These are phyloP conservation scores for Drosophila barbarae DNA, from an alignment of 2,888 invertebrate species.

Conservation along the genomic window DNA sequence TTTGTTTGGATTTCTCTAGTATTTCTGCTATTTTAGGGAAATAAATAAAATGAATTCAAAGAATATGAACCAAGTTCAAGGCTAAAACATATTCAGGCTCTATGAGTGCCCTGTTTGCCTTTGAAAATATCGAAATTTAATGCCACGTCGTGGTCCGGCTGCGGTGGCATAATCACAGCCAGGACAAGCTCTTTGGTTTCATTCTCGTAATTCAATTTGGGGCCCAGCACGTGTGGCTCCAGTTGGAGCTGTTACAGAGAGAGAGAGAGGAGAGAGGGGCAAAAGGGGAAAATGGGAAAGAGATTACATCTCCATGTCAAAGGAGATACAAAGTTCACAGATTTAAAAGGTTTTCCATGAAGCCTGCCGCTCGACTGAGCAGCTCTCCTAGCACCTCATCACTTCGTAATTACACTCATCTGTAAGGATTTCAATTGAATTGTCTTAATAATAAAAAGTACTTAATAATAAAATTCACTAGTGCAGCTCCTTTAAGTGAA, in stretches of 20 bases:
- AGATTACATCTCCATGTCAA: not conserved
- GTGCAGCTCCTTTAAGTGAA: no score
- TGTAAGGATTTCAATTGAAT: not conserved
- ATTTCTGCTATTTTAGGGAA: no score
- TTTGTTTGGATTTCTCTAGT: no score
- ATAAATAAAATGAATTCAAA: not conserved
- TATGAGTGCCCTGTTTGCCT: no score
- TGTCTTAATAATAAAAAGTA: not conserved
- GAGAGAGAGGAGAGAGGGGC: not conserved
- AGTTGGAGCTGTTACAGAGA: not conserved
- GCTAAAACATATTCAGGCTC: not conserved
- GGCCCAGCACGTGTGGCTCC: conserved; percentile 13
- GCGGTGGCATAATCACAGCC: conserved; percentile 18
- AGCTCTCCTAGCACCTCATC: not conserved
- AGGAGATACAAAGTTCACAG: not conserved
- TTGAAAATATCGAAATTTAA: not conserved
- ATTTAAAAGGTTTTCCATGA: not conserved
- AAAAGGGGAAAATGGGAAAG: no score
- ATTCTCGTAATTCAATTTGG: conserved; percentile 15
- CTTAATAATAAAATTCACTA: no score
- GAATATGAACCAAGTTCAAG: not conserved
- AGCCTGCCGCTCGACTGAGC: no score
- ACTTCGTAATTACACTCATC: no score
- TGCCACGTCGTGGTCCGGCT: not conserved
- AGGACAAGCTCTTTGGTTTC: not conserved